Percentiles rank a stretch among this genome's conserved stretches.
These are phyloP conservation scores for Ectropis crepuscularia DNA, from an alignment of 2,888 invertebrate genomes.

Conservation along the genomic window DNA sequence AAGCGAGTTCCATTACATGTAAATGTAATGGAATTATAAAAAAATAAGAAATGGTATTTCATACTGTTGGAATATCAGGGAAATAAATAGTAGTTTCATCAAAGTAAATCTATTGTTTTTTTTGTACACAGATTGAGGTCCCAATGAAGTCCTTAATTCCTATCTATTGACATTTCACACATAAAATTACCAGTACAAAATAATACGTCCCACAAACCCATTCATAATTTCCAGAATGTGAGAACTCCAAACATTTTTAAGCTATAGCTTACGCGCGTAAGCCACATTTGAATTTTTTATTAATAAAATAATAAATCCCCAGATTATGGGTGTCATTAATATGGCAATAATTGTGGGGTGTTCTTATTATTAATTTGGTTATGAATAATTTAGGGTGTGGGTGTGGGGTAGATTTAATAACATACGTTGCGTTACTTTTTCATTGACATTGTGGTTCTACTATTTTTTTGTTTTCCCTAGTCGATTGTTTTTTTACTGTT, in stretches of 20 bases:
- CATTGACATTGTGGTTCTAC: background rate
- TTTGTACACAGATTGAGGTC: background rate
- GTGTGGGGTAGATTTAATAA: constrained; percentile 24
- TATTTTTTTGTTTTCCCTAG: background rate
- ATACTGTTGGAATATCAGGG: too few species aligned
- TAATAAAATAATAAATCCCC: constrained; percentile 68
- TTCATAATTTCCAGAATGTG: constrained; percentile 17
- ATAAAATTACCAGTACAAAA: constrained; percentile 47
- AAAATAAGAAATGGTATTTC: too few species aligned
- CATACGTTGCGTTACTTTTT: constrained; percentile 12
- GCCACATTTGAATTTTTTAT: constrained; percentile 82
- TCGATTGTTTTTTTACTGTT: too few species aligned
- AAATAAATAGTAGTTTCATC: too few species aligned
- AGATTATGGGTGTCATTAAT: constrained; percentile 61
- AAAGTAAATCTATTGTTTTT: too few species aligned
- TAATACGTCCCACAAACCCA: constrained; percentile 8
- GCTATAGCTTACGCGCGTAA: constrained; percentile 72
- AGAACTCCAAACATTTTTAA: constrained; percentile 69
- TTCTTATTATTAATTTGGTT: constrained; percentile 77
- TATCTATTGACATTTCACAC: constrained; percentile 66
- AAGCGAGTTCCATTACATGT: too few species aligned
- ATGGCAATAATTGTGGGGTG: constrained; percentile 59
- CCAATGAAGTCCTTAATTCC: background rate
- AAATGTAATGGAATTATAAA: too few species aligned
- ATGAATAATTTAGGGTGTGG: constrained; percentile 72